phyloP scores from a whole-genome alignment of 2,797 vertebrate genomes.

The Telmatherina bonti region DNA sequence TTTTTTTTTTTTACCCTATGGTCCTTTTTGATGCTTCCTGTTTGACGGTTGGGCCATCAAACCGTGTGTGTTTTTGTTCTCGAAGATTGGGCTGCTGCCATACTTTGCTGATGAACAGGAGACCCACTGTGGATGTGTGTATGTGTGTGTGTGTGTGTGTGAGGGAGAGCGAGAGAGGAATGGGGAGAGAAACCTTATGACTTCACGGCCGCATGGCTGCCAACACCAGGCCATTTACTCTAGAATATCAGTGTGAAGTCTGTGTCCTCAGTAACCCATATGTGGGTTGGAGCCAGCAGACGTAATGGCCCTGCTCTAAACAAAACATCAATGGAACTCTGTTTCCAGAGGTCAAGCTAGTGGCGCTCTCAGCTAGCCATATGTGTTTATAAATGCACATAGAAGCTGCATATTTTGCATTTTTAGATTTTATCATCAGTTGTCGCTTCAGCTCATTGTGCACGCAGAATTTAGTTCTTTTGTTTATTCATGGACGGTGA shows the following conservation, averaged over 20 bases:
- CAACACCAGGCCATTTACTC: slow-evolving; percentile 47
- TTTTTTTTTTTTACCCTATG: slow-evolving; percentile 2
- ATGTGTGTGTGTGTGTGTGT: slow-evolving; percentile 1
- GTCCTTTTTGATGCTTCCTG: slow-evolving; percentile 20
- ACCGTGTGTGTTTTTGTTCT: slow-evolving; percentile 41
- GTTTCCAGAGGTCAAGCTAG: background rate
- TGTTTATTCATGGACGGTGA: background rate
- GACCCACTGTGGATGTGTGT: slow-evolving; percentile 36
- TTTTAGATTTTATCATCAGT: background rate
- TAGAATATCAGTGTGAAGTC: slow-evolving; percentile 34
- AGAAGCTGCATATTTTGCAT: background rate
- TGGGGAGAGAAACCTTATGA: slow-evolving; percentile 30
- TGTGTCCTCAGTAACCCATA: slow-evolving; percentile 50
- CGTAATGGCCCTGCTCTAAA: slow-evolving; percentile 32
- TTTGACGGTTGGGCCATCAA: slow-evolving; percentile 17
- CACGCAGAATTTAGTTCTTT: background rate
- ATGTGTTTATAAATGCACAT: background rate
- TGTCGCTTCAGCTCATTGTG: background rate
- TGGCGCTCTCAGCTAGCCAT: background rate
- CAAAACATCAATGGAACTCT: slow-evolving; percentile 26
- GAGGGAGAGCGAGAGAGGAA: slow-evolving; percentile 8
- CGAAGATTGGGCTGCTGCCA: slow-evolving; percentile 35
- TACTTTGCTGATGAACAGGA: slow-evolving; percentile 55
- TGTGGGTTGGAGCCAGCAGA: slow-evolving; percentile 34
- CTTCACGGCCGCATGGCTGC: slow-evolving; percentile 40